These are phyloP conservation scores for Synergus gifuensis DNA, from an alignment of 2,888 invertebrate genomes.

Conservation along the genomic window DNA sequence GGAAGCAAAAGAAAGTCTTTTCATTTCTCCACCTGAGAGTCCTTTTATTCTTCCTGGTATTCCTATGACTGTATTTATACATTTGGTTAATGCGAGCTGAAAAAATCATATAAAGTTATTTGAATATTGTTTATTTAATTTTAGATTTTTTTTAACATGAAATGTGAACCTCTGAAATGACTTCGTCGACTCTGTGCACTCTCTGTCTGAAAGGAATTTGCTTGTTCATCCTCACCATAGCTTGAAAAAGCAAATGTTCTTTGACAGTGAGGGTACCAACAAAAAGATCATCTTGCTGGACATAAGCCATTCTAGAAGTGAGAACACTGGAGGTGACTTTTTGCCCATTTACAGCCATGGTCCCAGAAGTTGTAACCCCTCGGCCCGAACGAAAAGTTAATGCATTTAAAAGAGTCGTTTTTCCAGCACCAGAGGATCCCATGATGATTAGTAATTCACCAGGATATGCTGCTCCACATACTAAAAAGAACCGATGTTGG, in stretches of 20 bases:
- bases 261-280: conserved; percentile 93
- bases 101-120: conserved; percentile 33
- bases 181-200: conserved; percentile 90
- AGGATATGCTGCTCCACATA: conserved; percentile 90
- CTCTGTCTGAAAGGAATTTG: conserved; percentile 86
- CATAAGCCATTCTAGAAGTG: conserved; percentile 91
- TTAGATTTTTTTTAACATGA: neutral
- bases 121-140: neutral
- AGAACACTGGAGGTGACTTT: conserved; percentile 85
- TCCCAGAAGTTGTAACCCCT: conserved; percentile 83
- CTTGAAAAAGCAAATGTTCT: conserved; percentile 93
- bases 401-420: conserved; percentile 95
- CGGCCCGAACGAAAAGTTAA: conserved; percentile 89
- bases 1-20: conserved; percentile 96
- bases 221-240: conserved; percentile 91
- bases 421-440: conserved; percentile 96
- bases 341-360: conserved; percentile 86
- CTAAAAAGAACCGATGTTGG: conserved; percentile 78
- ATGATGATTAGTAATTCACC: conserved; percentile 92
- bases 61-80: conserved; percentile 94
- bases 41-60: conserved; percentile 92
- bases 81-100: conserved; percentile 91
- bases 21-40: conserved; percentile 97
- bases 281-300: conserved; percentile 96
- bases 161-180: conserved; percentile 86